These are phyloP conservation scores for Bagarius yarrelli DNA, from an alignment of 2,113 vertebrate species.

Conservation along the genomic window DNA sequence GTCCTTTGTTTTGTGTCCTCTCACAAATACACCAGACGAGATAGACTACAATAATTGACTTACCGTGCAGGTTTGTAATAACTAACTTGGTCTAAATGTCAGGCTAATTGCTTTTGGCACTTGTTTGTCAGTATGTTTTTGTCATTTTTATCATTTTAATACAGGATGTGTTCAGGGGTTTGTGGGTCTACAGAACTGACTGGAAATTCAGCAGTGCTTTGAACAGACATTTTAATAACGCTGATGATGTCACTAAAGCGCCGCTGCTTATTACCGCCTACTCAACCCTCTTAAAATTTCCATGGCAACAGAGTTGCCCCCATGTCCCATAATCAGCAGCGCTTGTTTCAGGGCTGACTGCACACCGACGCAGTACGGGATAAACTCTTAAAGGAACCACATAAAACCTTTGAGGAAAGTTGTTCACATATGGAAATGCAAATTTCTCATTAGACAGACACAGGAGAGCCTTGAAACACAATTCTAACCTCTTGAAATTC, in stretches of 20 bases:
- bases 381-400: neutral
- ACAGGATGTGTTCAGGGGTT: neutral
- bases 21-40: neutral
- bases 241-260: conserved; percentile 24
- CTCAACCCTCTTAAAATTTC: conserved; percentile 33
- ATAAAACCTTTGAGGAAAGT: neutral
- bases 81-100: neutral
- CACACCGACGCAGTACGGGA: neutral
- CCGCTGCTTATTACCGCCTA: conserved; percentile 10
- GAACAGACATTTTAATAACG: neutral
- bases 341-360: conserved; percentile 21
- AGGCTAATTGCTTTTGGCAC: neutral
- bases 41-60: conserved; percentile 12
- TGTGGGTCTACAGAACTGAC: neutral
- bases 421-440: neutral
- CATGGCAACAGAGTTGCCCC: conserved; percentile 29
- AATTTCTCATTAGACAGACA: neutral
- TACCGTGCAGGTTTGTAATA: neutral
- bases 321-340: conserved; percentile 35
- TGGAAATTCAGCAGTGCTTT: neutral
- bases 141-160: neutral
- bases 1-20: neutral
- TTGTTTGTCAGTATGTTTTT: neutral
- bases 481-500: neutral
- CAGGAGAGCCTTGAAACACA: neutral